phyloP scores from a whole-genome alignment of 1,140 invertebrate species.

The Episyrphus balteatus region DNA sequence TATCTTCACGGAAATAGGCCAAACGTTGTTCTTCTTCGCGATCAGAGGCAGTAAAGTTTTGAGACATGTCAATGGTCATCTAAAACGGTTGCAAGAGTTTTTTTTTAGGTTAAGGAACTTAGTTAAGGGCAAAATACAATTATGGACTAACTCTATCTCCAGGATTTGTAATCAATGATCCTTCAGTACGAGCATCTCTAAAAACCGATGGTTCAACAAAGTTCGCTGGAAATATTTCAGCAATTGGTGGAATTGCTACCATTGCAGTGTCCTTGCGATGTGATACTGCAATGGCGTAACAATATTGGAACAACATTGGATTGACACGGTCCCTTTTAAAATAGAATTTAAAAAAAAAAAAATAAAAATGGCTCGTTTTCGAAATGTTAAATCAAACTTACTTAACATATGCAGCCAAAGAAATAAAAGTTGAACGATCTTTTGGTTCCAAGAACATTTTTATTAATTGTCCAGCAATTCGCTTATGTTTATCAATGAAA shows the following conservation, averaged over 20 bases:
- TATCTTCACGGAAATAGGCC: constrained; percentile 48
- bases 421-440: constrained; percentile 23
- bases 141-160: constrained; percentile 18
- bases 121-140: too few relatives aligned
- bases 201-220: constrained; percentile 44
- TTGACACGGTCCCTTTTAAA: constrained; percentile 37
- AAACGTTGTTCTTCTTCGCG: constrained; percentile 52
- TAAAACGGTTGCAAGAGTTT: too few relatives aligned
- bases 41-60: constrained; percentile 54
- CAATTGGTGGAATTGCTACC: constrained; percentile 41
- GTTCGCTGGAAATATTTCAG: constrained; percentile 45
- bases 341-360: not conserved
- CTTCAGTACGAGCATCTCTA: constrained; percentile 40
- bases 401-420: constrained; percentile 25
- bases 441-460: constrained; percentile 37
- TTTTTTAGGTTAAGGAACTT: too few relatives aligned
- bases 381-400: constrained; percentile 1
- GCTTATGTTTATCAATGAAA: constrained; percentile 44
- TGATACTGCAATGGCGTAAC: constrained; percentile 30
- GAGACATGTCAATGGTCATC: constrained; percentile 45
- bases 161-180: constrained; percentile 23
- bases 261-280: constrained; percentile 41
- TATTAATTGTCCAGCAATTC: constrained; percentile 44
- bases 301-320: constrained; percentile 37
- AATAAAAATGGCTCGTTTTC: not conserved